Base-by-base conservation (phyloP, 2,888 invertebrate genomes). In the Nasonovia ribisnigri region DNA sequence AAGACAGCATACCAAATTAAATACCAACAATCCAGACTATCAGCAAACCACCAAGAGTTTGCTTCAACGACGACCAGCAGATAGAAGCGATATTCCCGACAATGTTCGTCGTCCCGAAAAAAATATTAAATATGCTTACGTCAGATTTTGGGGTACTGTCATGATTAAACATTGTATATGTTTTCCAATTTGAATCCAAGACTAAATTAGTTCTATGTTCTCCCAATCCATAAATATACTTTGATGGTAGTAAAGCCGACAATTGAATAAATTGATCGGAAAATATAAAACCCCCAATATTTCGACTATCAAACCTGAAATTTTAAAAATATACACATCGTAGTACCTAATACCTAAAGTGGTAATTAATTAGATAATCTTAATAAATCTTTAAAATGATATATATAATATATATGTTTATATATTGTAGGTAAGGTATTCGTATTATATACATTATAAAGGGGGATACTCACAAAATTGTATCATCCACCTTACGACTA, bases 181-280 rank as follows among this genome's bases (percentile, higher is more conserved):
- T 96, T 94, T 97, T 96, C 98, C 98, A 98, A 94, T 97, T 96
- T 48, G 97, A 96, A 89, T 97, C 96, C 91, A 97, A 96, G 95
- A 96, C 96, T 94, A 98, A 96, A 51, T 96, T 95, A 1, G 97
- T 96, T 92, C 97, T 96, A 95, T 97, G 97, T 95, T 98, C 97
- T 1, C 98, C 98, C 46, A 98, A 95, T 0, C 98, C 98, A 95
- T 97, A 98, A 94, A 98, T 96, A 95, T 96, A 96, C 93, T 96
- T 96, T 0, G 97, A 97, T 0, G 97, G 97, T 36, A 67, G n/a
- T 67, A 67, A 67, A 11, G 96, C 96, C 88, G 97, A 97, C 16
- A 98, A 95, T 96, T 98, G 98, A 0, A 97, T 95, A 95, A 98
- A 97, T 95, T 98, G 98, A 95, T 98, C 97, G 0, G 98, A 97